Percentiles rank a stretch among this genome's conserved stretches.
These are phyloP conservation scores for Stenoptilia bipunctidactyla DNA, from an alignment of 2,888 invertebrate species.

Conservation along the genomic window DNA sequence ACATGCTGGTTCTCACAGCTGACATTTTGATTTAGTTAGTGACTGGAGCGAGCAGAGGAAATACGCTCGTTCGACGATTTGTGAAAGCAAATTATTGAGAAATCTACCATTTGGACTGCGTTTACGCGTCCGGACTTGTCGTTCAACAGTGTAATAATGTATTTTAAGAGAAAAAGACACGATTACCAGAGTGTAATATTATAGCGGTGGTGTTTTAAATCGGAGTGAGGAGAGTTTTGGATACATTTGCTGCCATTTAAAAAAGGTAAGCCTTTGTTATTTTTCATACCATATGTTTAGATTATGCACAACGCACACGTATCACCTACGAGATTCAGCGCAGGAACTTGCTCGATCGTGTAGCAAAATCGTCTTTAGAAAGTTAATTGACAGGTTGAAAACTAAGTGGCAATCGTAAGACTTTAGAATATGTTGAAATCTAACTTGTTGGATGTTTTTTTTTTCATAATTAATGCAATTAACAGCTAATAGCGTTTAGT, in stretches of 20 bases:
- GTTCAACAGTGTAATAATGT: conserved; percentile 65
- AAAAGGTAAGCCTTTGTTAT: conserved; percentile 49
- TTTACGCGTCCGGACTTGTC: conserved; percentile 52
- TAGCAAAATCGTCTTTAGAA: conserved; percentile 23
- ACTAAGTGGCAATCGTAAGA: conserved; percentile 11
- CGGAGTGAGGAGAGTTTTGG: conserved; percentile 41
- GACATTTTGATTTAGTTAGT: conserved; percentile 52
- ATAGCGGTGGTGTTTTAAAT: conserved; percentile 59
- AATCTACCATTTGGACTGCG: conserved; percentile 51
- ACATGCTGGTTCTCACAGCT: conserved; percentile 45
- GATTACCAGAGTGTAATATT: conserved; percentile 65
- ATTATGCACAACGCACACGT: conserved; percentile 18
- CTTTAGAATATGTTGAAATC: conserved; percentile 20
- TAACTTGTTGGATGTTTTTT: conserved; percentile 1
- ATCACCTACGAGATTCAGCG: not conserved
- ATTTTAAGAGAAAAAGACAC: conserved; percentile 69
- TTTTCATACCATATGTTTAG: conserved; percentile 37
- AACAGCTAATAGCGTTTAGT: conserved; percentile 13
- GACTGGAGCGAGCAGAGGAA: conserved; percentile 34
- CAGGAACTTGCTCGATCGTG: too few species aligned
- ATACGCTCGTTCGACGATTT: conserved; percentile 38
- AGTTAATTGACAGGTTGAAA: conserved; percentile 28
- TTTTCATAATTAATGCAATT: conserved; percentile 17
- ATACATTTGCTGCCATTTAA: conserved; percentile 36
- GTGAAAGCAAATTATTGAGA: conserved; percentile 26